Evolutionary conservation across 2,113 vertebrate genomes (phyloP).

Genomic region (Solea senegalensis): DNA sequence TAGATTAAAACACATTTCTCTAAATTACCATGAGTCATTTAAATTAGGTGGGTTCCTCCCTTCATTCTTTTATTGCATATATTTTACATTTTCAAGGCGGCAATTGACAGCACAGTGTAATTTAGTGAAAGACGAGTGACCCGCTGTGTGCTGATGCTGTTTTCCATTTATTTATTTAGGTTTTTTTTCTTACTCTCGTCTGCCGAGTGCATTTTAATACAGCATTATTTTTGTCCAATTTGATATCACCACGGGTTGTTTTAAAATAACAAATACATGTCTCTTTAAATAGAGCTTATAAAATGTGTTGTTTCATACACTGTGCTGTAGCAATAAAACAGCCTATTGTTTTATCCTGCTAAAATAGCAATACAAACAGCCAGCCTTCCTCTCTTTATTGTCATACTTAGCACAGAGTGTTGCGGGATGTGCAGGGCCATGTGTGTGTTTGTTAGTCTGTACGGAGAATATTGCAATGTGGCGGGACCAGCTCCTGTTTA

Average conservation of each 20-base stretch:
- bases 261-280: slow-evolving; percentile 69
- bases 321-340: slow-evolving; percentile 63
- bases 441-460: slow-evolving; percentile 69
- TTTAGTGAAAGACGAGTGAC: slow-evolving; percentile 64
- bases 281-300: slow-evolving; percentile 72
- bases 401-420: slow-evolving; percentile 71
- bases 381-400: slow-evolving; percentile 64
- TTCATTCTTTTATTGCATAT: slow-evolving; percentile 63
- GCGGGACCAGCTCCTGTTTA: slow-evolving; percentile 77
- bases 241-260: slow-evolving; percentile 56
- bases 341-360: slow-evolving; percentile 66
- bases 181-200: slow-evolving; percentile 29
- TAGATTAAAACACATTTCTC: slow-evolving; percentile 70
- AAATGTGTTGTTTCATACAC: slow-evolving; percentile 65
- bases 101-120: slow-evolving; percentile 58
- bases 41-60: slow-evolving; percentile 36
- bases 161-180: slow-evolving; percentile 65
- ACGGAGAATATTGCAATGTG: slow-evolving; percentile 83
- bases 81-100: slow-evolving; percentile 63
- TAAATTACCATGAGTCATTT: slow-evolving; percentile 72
- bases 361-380: slow-evolving; percentile 72
- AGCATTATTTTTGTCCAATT: slow-evolving; percentile 57
- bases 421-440: slow-evolving; percentile 54
- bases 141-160: slow-evolving; percentile 45
- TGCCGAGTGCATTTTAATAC: slow-evolving; percentile 63